A percentile compares a stretch with the other conserved stretches of the same genome.
phyloP scores from a whole-genome alignment of 2,113 vertebrate genomes.

The Elephantulus edwardii region DNA sequence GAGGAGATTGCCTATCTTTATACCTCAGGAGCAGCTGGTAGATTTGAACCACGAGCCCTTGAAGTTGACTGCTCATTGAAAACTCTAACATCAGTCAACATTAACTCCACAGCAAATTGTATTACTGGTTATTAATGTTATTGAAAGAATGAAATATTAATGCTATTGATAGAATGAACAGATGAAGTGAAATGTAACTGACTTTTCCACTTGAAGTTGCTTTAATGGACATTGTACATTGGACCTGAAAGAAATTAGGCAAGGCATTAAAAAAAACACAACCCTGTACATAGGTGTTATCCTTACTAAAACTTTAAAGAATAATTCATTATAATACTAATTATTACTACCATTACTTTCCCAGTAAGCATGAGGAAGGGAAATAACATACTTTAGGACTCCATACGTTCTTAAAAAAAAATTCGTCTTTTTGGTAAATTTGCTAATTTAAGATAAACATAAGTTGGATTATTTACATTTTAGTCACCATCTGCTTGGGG shows the following conservation, averaged over 20 bases:
- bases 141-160: not conserved
- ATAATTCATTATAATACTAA: too few species aligned
- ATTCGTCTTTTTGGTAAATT: not conserved
- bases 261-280: conserved; percentile 15
- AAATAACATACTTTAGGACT: conserved; percentile 28
- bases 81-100: not conserved
- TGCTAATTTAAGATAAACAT: not conserved
- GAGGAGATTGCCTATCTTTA: too few species aligned
- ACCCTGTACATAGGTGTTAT: not conserved
- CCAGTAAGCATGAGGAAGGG: not conserved
- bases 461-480: not conserved
- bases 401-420: not conserved
- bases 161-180: not conserved
- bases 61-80: too few species aligned
- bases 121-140: too few species aligned
- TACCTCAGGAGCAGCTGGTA: too few species aligned
- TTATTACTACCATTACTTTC: not conserved
- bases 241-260: not conserved
- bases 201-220: conserved; percentile 34
- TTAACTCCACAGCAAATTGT: not conserved
- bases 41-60: too few species aligned
- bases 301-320: not conserved
- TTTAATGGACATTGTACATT: not conserved
- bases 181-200: not conserved
- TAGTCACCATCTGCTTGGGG: not conserved